Conservation (phyloP, 2,888 invertebrate species). For the Ecliptopera silaceata region DNA sequence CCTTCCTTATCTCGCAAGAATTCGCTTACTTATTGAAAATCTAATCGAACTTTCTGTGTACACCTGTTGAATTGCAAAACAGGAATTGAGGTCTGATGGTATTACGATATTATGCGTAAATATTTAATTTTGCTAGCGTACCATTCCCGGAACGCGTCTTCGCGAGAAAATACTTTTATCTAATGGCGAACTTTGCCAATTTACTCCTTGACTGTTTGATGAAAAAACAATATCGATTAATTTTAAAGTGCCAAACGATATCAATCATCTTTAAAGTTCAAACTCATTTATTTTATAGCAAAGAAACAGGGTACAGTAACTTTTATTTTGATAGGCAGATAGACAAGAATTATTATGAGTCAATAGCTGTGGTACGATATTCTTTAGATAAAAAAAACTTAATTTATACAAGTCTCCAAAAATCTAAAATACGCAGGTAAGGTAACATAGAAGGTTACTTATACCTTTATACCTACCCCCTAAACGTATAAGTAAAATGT, state of each 20-base stretch:
- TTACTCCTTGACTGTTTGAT: slow-evolving; percentile 13
- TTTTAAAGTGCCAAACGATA: slow-evolving; percentile 5
- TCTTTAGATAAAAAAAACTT: too few species aligned
- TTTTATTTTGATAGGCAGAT: too few species aligned
- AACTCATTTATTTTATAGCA: too few species aligned
- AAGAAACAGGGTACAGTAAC: too few species aligned
- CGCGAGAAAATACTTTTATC: slow-evolving; percentile 9
- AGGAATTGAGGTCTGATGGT: slow-evolving; percentile 40
- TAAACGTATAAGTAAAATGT: too few species aligned
- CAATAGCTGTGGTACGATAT: too few species aligned
- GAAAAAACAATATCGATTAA: slow-evolving; percentile 13
- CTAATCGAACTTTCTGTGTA: slow-evolving; percentile 41
- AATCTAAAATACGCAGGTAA: too few species aligned
- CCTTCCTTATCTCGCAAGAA: slow-evolving; percentile 44
- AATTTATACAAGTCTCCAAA: too few species aligned
- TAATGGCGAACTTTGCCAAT: slow-evolving; percentile 17
- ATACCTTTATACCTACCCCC: too few species aligned
- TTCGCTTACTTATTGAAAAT: slow-evolving; percentile 49
- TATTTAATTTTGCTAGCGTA: slow-evolving; percentile 38
- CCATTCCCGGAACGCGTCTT: slow-evolving; percentile 25
- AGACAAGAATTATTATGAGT: too few species aligned
- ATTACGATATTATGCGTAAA: slow-evolving; percentile 40
- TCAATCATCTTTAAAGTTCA: slow-evolving; percentile 6
- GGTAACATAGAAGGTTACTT: too few species aligned
- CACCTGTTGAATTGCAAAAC: slow-evolving; percentile 42